Base-by-base conservation (phyloP, 2,797 vertebrate genomes). In the Premnoplex brunnescens region DNA sequence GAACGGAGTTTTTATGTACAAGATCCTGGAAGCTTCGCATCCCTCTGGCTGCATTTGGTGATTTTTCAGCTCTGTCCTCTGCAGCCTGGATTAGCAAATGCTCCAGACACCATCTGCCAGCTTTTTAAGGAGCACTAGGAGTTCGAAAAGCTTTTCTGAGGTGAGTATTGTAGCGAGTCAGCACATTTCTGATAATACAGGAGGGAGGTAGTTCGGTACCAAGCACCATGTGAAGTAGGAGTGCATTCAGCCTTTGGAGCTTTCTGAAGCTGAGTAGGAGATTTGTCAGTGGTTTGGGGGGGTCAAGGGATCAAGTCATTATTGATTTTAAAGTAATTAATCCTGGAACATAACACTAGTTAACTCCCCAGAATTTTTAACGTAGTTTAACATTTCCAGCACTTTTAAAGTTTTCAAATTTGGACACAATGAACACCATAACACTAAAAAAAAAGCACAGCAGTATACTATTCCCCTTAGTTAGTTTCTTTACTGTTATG, bases 61-160 rank as follows among this genome's bases (percentile, higher is more conserved):
- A 37, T 22, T 88, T 87, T 85, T 83, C 37, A 39, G 21, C 46
- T 74, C 82, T 93, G 52, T 32, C 64, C 44, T 67, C 23, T 59
- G 20, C 32, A 46, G 73, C 36, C 54, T 76, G 71, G 67, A 56
- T 72, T 73, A 82, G 32, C 55, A 83, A 84, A 80, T 72, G 39
- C 30, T 75, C 68, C 88, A 32, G 85, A 87, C 41, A 26, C 56
- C 27, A 51, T 49, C 72, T 80, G 26, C 52, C 72, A 89, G 37
- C 28, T 34, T 74, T 87, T 86, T 71, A 85, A 91, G 81, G 72
- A 67, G n/a, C 15, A n/a, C 87, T 67, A 89, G 39, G 44, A 88
- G 16, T 72, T 92, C 54, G 63, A n/a, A 89, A 94, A 94, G 37
- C 60, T 74, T 82, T 89, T 77, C 30, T 87, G 81, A 77, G 28